Percentiles rank a stretch among this genome's conserved stretches.
phyloP scores from a whole-genome alignment of 2,113 vertebrate species.

The Bufo bufo region DNA sequence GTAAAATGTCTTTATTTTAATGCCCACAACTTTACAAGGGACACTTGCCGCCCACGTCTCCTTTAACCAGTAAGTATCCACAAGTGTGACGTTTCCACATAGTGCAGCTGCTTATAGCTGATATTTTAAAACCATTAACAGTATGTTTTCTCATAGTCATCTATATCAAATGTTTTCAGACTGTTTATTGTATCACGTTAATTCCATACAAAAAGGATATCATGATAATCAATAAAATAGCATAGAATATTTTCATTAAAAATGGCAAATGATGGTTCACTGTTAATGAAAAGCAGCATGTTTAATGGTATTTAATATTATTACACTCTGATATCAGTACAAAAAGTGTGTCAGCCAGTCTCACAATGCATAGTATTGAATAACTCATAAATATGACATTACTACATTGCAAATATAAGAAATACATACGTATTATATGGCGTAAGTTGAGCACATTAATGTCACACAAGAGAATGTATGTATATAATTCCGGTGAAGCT shows the following conservation, averaged over 20 bases:
- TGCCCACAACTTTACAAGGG: background rate
- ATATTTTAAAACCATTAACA: background rate
- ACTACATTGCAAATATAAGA: background rate
- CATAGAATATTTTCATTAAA: background rate
- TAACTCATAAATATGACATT: background rate
- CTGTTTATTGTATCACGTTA: background rate
- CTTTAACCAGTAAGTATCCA: background rate
- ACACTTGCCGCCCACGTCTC: background rate
- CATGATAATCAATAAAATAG: too few species aligned
- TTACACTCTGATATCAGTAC: background rate
- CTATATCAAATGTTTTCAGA: too few species aligned
- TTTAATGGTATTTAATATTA: background rate
- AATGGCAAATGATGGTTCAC: background rate
- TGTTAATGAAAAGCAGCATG: background rate
- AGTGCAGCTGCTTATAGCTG: background rate
- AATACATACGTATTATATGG: background rate
- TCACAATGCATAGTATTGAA: background rate
- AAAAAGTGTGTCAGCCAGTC: background rate
- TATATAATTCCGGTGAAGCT: background rate
- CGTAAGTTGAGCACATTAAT: background rate
- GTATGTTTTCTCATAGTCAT: too few species aligned
- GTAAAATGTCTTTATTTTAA: slow-evolving; percentile 21
- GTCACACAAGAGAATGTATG: background rate
- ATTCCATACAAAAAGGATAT: background rate
- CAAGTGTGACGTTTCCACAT: background rate